Base-by-base conservation (phyloP, 1,140 invertebrate species). In the Orchesella cincta region DNA sequence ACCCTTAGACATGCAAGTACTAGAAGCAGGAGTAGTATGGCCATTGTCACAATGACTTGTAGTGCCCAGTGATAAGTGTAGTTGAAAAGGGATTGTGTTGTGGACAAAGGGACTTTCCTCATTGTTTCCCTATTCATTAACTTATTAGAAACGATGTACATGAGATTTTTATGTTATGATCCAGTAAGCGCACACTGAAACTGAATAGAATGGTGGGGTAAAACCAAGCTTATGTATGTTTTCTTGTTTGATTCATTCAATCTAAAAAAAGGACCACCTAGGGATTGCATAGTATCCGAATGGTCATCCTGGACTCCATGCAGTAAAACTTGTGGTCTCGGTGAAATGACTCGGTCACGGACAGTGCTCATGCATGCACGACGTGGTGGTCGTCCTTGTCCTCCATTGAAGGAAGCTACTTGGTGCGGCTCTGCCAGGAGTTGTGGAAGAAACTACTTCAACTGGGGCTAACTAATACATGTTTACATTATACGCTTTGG, bases 221-320 rank as follows among this genome's bases (percentile, higher is more conserved):
- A n/a, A n/a, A n/a, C n/a, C n/a, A n/a, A n/a, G n/a, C n/a, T n/a
- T n/a, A n/a, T n/a, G n/a, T n/a, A n/a, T n/a, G n/a, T n/a, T n/a
- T n/a, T n/a, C n/a, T n/a, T n/a, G n/a, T n/a, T n/a, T n/a, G 62
- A 1, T 74, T 28, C 51, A 31, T 79, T 34, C 34, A 35, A 35
- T 77, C 57, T 81, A 54, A 46, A 67, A 67, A 20, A 78, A 83
- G 83, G 82, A 81, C 82, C 80, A 36, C 88, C 90, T 72, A 87
- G 91, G 82, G 92, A 95, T 84, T 96, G 94, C 85, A 90, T 91
- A 79, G 93, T 96, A n/a, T 89, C 91, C 70, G 91, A 93, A 77
- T 96, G 94, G 94, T 90, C 91, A 1, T 89, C 90, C 76, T 96
- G 94, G 94, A 92, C 92, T 79, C 86, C 89, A 20, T 96, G 94